Conservation (phyloP, 2,888 invertebrate species). For the Eilema caniola region DNA sequence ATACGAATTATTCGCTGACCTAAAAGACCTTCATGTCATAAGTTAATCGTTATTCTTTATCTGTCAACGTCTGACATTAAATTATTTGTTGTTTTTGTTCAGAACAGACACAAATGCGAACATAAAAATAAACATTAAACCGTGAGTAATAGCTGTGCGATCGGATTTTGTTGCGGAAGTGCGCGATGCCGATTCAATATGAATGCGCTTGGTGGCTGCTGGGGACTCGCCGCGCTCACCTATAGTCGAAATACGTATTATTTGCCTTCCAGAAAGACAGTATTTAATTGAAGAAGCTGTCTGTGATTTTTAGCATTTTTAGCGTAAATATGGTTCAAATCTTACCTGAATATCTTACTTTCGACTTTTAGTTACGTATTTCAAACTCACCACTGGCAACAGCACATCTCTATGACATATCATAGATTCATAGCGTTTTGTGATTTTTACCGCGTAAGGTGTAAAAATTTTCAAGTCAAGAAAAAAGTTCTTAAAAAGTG, state of each 20-base stretch:
- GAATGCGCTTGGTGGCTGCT: slow-evolving; percentile 53
- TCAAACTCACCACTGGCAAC: no score
- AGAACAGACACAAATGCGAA: not conserved
- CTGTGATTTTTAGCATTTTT: no score
- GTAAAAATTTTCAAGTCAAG: no score
- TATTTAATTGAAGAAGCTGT: no score
- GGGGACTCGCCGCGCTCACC: slow-evolving; percentile 18
- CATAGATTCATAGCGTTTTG: no score
- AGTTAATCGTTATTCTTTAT: not conserved
- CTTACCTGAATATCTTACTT: no score
- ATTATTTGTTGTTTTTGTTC: slow-evolving; percentile 3
- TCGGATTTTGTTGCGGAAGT: slow-evolving; percentile 70
- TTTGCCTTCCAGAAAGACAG: no score
- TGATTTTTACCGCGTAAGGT: no score
- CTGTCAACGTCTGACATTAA: not conserved
- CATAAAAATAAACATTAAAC: slow-evolving; percentile 42
- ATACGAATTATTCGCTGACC: not conserved
- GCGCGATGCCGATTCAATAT: slow-evolving; percentile 60
- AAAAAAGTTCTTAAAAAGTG: no score
- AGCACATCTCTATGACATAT: no score
- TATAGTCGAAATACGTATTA: slow-evolving; percentile 7
- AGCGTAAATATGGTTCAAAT: no score
- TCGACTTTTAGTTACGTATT: no score
- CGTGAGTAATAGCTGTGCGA: slow-evolving; percentile 58
- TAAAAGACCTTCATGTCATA: not conserved